These are phyloP conservation scores for Pelvicachromis taeniatus DNA, from an alignment of 2,113 vertebrate genomes.

Conservation along the genomic window DNA sequence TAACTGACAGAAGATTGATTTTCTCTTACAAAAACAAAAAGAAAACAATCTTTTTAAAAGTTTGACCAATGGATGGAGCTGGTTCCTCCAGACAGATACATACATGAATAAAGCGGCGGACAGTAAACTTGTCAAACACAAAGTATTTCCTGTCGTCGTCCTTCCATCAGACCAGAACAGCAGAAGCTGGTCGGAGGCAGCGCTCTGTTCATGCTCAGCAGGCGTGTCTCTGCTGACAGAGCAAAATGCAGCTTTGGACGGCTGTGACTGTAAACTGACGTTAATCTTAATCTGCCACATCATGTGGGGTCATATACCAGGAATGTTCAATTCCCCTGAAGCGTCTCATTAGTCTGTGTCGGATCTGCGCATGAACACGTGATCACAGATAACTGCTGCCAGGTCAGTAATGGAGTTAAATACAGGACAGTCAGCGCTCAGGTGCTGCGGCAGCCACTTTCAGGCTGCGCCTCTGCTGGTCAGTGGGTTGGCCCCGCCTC, in stretches of 20 bases:
- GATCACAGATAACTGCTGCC: neutral
- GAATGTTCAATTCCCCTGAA: neutral
- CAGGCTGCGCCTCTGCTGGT: neutral
- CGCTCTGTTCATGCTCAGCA: neutral
- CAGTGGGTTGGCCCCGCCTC: neutral
- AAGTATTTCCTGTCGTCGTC: neutral
- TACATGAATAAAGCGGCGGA: too few species aligned
- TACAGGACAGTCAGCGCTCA: neutral
- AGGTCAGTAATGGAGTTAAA: too few species aligned
- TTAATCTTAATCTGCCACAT: neutral
- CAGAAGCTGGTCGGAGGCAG: neutral
- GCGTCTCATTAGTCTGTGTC: neutral
- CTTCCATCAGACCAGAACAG: accelerated
- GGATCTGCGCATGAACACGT: neutral
- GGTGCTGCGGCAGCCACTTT: neutral
- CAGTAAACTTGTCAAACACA: neutral
- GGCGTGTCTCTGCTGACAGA: neutral
- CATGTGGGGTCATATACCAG: neutral
- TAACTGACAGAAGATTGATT: neutral
- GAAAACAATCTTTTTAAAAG: neutral
- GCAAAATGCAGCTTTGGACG: accelerated
- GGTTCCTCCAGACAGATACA: too few species aligned
- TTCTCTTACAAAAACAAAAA: neutral
- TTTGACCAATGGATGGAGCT: neutral
- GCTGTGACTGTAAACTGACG: neutral